Base-by-base conservation (phyloP, 2,888 invertebrate genomes). In the Spodoptera exigua region DNA sequence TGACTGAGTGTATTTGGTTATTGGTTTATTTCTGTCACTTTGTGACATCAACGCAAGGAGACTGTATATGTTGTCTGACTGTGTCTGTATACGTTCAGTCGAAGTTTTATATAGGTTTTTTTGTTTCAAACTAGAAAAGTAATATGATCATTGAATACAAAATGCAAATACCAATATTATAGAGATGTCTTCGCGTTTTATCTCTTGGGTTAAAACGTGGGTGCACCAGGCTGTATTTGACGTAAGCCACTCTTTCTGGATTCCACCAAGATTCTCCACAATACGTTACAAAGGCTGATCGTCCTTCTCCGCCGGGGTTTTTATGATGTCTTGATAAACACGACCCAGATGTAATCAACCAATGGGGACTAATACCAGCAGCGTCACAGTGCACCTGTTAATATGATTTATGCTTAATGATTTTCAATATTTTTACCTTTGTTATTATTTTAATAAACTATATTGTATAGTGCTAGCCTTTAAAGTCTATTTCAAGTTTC, bases 301-400 rank as follows among this genome's bases (percentile, higher is more conserved):
- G 83, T 1, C 78, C 84, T 17, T 82, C 82, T 4, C 74, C 76
- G 0, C 76, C 64, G 11, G 79, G 74, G 10, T 82, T 82, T 32
- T 80, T 83, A 18, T 79, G 82, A 37, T 87, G 83, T n/a, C 90
- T 86, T 10, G 90, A 87, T 9, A 93, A 75, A 61, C 93, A 93
- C 0, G 91, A 81, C 0, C 85, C 93, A 7, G 93, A 82, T 9
- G 89, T 86, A 18, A 93, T 69, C 17, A 93, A 65, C 93, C 93
- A 93, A 71, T 92, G 89, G 2, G 86, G 79, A 67, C 87, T 92
- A 36, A 93, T 83, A 10, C 85, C 86, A 11, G 91, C 92, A 13
- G 91, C 90, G 57, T 93, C 93, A 65, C 93, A 93, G 58, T 86
- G 84, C 41, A 92, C 84, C 93, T 93, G 64, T 39, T 79, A 1